phyloP scores from a whole-genome alignment of 1,140 invertebrate species.

The Trissolcus basalis region DNA sequence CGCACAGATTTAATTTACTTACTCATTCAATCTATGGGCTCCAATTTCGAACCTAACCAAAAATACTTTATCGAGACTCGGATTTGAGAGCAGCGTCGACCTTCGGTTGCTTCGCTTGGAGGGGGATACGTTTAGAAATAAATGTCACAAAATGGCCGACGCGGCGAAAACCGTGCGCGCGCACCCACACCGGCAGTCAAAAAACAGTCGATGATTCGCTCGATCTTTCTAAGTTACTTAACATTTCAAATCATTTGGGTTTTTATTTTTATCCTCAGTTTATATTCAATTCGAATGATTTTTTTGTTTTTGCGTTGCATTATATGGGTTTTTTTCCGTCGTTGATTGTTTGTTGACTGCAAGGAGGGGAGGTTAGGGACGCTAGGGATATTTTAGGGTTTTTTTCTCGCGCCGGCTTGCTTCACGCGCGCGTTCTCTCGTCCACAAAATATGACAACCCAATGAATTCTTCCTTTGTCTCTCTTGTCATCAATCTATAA shows the following conservation, averaged over 20 bases:
- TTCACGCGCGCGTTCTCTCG: too few relatives aligned
- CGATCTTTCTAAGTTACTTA: background rate
- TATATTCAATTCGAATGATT: too few relatives aligned
- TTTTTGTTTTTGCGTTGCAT: too few relatives aligned
- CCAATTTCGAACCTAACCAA: constrained; percentile 70
- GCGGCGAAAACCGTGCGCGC: background rate
- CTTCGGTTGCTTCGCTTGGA: constrained; percentile 73
- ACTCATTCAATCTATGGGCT: constrained; percentile 56
- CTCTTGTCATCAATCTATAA: too few relatives aligned
- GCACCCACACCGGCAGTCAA: constrained; percentile 15
- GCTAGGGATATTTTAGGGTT: too few relatives aligned
- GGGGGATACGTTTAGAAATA: constrained; percentile 69
- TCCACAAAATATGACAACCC: too few relatives aligned
- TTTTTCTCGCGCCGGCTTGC: too few relatives aligned
- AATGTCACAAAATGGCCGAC: constrained; percentile 71
- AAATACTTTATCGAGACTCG: constrained; percentile 63
- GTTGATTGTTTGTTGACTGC: too few relatives aligned
- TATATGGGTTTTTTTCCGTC: too few relatives aligned
- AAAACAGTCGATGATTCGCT: background rate
- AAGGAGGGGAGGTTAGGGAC: too few relatives aligned
- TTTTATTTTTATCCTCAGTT: too few relatives aligned
- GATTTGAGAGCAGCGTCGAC: constrained; percentile 69
- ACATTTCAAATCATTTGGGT: background rate
- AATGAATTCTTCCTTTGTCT: too few relatives aligned
- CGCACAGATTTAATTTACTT: constrained; percentile 61